phyloP scores from a whole-genome alignment of 2,797 vertebrate genomes.

The Lemur catta region DNA sequence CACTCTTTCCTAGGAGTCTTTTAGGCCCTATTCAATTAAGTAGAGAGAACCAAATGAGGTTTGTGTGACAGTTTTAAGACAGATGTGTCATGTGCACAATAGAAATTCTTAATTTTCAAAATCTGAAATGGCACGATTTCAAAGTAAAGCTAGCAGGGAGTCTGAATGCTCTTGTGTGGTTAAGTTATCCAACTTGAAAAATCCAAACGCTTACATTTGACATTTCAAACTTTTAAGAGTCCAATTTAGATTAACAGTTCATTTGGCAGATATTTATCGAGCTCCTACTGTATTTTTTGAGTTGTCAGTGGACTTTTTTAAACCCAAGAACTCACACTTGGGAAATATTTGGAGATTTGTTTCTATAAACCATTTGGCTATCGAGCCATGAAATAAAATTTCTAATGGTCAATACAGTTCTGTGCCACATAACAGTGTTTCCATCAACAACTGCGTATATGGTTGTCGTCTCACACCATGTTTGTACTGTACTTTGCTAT shows the following conservation, averaged over 20 bases:
- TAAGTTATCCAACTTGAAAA: background rate
- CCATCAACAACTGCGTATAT: background rate
- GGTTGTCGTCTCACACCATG: background rate
- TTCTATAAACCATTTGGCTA: background rate
- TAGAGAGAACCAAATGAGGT: background rate
- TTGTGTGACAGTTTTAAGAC: background rate
- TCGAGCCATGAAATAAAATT: background rate
- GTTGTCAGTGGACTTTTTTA: background rate
- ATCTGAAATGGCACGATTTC: background rate
- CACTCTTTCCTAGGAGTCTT: background rate
- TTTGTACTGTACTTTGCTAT: background rate
- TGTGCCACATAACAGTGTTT: background rate
- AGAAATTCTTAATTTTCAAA: constrained; percentile 19
- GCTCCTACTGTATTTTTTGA: background rate
- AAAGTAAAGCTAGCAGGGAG: background rate
- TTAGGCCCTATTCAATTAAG: background rate
- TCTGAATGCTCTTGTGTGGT: background rate
- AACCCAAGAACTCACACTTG: background rate
- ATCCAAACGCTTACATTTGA: background rate
- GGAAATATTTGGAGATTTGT: constrained; percentile 39
- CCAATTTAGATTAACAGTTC: background rate
- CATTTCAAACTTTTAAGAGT: background rate
- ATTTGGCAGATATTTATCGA: background rate
- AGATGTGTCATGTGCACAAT: background rate
- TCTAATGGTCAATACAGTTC: background rate